Percentiles rank a stretch among this genome's conserved stretches.
These are phyloP conservation scores for Protaetia brevitarsis DNA, from an alignment of 1,140 invertebrate species.

Conservation along the genomic window DNA sequence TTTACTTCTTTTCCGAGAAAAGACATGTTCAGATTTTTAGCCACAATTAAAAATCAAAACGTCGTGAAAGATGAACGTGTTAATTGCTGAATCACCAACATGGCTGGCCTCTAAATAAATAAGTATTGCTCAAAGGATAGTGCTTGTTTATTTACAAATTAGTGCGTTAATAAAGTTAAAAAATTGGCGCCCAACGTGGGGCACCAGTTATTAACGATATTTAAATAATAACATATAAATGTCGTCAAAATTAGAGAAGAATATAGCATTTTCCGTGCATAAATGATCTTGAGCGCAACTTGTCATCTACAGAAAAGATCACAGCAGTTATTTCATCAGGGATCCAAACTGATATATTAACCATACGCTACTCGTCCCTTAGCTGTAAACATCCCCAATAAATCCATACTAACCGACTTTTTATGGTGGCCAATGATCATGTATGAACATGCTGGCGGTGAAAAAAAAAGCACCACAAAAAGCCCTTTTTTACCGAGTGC, in stretches of 20 bases:
- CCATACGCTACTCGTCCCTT: background rate
- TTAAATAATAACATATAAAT: no score
- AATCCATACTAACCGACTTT: constrained; percentile 1
- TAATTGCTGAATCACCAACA: no score
- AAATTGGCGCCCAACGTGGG: no score
- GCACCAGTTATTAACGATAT: no score
- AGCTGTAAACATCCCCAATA: background rate
- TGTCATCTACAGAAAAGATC: background rate
- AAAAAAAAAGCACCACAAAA: background rate
- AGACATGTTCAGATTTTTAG: no score
- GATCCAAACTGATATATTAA: background rate
- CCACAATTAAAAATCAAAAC: no score
- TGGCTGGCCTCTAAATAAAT: no score
- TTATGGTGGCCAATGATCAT: background rate
- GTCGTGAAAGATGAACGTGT: no score
- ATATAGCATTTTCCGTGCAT: background rate
- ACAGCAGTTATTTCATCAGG: background rate
- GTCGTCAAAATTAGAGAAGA: background rate
- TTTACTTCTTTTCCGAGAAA: no score
- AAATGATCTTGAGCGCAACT: background rate
- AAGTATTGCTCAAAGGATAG: no score
- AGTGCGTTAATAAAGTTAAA: no score
- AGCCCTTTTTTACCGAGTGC: background rate
- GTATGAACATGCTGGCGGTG: background rate
- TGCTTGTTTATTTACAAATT: no score